A percentile compares a stretch with the other conserved stretches of the same genome.
These are phyloP conservation scores for Sebastes iracundus DNA, from an alignment of 2,797 vertebrate species.

Conservation along the genomic window DNA sequence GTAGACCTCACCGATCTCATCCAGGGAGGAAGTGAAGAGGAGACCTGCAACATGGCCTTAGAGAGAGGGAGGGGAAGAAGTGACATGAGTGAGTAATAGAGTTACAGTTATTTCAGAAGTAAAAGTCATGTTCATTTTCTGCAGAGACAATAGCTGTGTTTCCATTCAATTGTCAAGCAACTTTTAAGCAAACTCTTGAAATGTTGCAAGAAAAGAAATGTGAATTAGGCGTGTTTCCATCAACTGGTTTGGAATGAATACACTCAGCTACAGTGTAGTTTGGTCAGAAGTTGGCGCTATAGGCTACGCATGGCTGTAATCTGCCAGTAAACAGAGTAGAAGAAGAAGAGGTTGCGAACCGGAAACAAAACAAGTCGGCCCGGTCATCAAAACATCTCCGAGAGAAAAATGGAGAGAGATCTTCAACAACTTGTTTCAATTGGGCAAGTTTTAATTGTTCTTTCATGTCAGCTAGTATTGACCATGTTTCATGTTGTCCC, in stretches of 20 bases:
- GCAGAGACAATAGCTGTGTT: not conserved
- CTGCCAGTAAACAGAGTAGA: not conserved
- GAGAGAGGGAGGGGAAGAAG: not conserved
- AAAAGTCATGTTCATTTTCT: not conserved
- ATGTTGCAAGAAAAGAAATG: no score
- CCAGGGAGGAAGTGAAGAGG: conserved; percentile 79
- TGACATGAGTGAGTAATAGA: not conserved
- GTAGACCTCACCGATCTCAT: conserved; percentile 80
- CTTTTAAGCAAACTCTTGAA: not conserved
- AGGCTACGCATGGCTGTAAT: not conserved
- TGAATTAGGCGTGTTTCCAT: not conserved
- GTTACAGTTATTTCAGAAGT: not conserved
- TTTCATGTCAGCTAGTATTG: not conserved
- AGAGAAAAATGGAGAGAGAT: not conserved
- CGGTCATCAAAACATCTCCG: not conserved
- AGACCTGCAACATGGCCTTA: conserved; percentile 78
- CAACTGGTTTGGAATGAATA: not conserved
- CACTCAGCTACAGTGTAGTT: not conserved
- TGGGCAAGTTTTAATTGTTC: not conserved
- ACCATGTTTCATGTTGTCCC: not conserved
- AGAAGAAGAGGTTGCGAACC: not conserved
- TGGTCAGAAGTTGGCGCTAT: not conserved
- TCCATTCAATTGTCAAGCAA: not conserved
- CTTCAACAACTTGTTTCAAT: not conserved
- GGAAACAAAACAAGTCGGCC: not conserved